Base-by-base conservation (phyloP, 2,888 invertebrate species). In the Thecocarcelia acutangulata region DNA sequence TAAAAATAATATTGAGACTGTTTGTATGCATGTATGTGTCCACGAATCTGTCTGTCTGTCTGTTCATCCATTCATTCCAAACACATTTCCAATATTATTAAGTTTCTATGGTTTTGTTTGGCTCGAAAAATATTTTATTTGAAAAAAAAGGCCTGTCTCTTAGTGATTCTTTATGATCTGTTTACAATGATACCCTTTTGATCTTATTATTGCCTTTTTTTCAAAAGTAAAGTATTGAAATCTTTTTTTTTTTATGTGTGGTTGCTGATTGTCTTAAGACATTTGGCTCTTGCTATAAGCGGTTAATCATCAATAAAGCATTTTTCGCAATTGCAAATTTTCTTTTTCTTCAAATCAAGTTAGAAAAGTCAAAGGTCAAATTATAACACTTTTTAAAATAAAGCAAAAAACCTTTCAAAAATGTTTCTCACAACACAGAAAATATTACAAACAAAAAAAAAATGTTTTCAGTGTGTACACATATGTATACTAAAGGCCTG, bases 171-270 rank as follows among this genome's bases (percentile, higher is more conserved):
- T 82, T 82, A 82, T 78, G 82, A 82, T 78, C 74, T 78, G 82
- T 74, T 82, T 82, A 75, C 74, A 70, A 54, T 74, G 82, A 82
- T 82, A 82, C 70, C 82, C 82, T 82, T 77, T 82, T 82, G 82
- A 82, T 78, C 82, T 77, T 73, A 59, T 72, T 78, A 52, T 66
- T 52, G 58, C 33, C 52, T 72, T 66, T 72, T n/a, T 63, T 66
- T 44, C 5, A 19, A 44, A 52, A 61, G 40, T 24, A 59, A 63
- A 59, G 24, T 70, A 78, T 66, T 64, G 4, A 72, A 44, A 12
- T 24, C 21, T 44, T 52, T 46, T 3, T 33, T 9, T 28, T 15
- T 64, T 69, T 17, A 52, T 50, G 9, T 46, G 33, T 64, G 21
- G 28, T 50, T 17, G 54, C 56, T 72, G 61, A 66, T 72, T 52